Conservation (phyloP, 2,797 vertebrate species). For the Cynodonichthys magdalenae region DNA sequence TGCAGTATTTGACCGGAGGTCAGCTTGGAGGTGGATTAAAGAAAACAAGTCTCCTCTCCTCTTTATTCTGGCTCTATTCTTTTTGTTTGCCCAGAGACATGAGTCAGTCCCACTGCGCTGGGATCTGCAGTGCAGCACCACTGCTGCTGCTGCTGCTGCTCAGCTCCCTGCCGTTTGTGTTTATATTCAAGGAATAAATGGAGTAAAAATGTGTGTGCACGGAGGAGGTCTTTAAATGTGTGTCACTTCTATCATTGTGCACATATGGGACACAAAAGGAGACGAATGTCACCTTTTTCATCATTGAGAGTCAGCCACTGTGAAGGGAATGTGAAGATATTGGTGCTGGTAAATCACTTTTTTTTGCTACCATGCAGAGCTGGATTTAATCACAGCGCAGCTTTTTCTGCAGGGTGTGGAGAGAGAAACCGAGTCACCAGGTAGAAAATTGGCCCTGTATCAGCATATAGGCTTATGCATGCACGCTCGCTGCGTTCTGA, state of each 20-base stretch:
- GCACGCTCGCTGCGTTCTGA: constrained; percentile 6
- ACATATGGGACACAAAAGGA: constrained; percentile 28
- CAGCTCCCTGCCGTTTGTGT: constrained; percentile 55
- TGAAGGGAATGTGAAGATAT: constrained; percentile 46
- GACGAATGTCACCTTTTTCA: constrained; percentile 17
- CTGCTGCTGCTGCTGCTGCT: constrained; percentile 42
- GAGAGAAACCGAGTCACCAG: constrained; percentile 51
- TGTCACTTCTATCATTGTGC: constrained; percentile 34
- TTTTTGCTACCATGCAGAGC: constrained; percentile 35
- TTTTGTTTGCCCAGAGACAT: constrained; percentile 70
- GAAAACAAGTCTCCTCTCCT: constrained; percentile 29
- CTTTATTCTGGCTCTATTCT: constrained; percentile 36
- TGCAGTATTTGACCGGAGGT: constrained; percentile 59
- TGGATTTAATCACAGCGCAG: constrained; percentile 50
- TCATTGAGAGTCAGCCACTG: constrained; percentile 37
- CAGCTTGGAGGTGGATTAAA: constrained; percentile 63
- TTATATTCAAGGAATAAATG: constrained; percentile 40
- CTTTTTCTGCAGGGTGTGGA: constrained; percentile 49
- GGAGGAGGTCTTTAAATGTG: constrained; percentile 21
- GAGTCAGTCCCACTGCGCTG: constrained; percentile 67
- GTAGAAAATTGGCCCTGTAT: constrained; percentile 59
- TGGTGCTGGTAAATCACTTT: constrained; percentile 54
- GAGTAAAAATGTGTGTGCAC: constrained; percentile 23
- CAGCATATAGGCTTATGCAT: constrained; percentile 36
- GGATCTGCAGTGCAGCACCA: constrained; percentile 76